Base-by-base conservation (phyloP, 2,113 vertebrate species). In the Ranitomeya variabilis region DNA sequence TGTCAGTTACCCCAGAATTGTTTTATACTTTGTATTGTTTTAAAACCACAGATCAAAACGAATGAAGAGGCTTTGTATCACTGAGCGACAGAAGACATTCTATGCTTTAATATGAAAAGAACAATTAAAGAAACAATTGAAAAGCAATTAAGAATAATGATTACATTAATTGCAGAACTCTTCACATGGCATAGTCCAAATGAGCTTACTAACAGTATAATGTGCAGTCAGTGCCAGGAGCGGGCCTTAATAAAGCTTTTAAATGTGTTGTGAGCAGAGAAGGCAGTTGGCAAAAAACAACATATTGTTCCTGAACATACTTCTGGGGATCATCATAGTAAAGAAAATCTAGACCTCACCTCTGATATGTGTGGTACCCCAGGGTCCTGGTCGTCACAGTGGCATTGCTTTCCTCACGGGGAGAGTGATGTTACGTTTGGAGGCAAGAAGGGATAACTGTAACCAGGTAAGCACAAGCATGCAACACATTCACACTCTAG, bases 111-210 rank as follows among this genome's bases (percentile, higher is more conserved):
- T 45, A 74, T 15, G 15, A 45, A 74, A 74, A 73, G 26, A 73
- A 73, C 26, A 37, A 73, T 71, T 71, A 71, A 37, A 73, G 69
- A 73, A 73, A 73, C 69, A 73, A 73, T 73, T 73, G 26, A 16
- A 73, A 73, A 73, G 69, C 37, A 31, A 37, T 73, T 73, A 73
- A 37, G 69, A 73, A 73, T 73, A 73, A 73, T 73, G 26, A 73
- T 73, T 73, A 73, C 69, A 73, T 73, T 73, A 73, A 73, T 73
- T 73, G 69, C 14, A 73, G 69, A 73, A 73, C 69, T 73, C 69
- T 73, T 73, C 16, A 74, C 16, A 74, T 74, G 45, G 7, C 37
- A 45, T 2, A 45, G 37, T 51, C 71, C 71, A 74, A 74, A 74
- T 74, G 71, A 74, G 71, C 71, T 74, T 45, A 45, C 6, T 45